phyloP scores from a whole-genome alignment of 2,113 vertebrate genomes.

The Lophochroa leadbeateri region DNA sequence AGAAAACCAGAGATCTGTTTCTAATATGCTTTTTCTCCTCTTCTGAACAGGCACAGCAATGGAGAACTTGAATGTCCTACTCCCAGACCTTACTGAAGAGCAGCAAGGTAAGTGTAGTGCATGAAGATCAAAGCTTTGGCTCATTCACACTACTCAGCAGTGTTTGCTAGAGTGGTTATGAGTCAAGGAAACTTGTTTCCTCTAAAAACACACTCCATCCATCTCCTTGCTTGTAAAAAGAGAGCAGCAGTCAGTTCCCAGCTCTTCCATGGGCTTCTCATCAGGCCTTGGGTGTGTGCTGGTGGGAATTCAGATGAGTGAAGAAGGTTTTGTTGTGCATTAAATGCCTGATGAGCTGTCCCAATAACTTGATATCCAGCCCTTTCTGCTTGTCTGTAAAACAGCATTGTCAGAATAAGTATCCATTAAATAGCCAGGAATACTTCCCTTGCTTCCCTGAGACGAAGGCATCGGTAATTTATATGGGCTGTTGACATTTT shows the following conservation, averaged over 20 bases:
- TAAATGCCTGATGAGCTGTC: neutral
- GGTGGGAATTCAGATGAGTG: neutral
- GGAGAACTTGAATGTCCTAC: neutral
- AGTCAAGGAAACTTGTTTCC: neutral
- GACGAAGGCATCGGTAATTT: neutral
- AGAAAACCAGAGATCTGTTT: neutral
- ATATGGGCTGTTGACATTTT: neutral
- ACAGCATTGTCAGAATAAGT: neutral
- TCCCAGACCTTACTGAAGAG: conserved; percentile 13
- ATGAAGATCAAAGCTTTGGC: neutral
- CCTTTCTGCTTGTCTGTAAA: neutral
- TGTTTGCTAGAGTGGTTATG: neutral
- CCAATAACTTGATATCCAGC: neutral
- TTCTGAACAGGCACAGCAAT: conserved; percentile 26
- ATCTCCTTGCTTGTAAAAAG: neutral
- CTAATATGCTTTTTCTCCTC: neutral
- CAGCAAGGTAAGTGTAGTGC: conserved; percentile 39
- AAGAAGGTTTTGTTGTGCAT: neutral
- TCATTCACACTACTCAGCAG: neutral
- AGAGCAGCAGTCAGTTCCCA: neutral
- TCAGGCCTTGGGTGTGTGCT: neutral
- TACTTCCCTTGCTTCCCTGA: neutral
- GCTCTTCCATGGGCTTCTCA: neutral
- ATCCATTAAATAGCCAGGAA: neutral
- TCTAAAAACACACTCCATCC: neutral